Conservation (phyloP, 2,113 vertebrate species). For the Copsychus sechellarum region DNA sequence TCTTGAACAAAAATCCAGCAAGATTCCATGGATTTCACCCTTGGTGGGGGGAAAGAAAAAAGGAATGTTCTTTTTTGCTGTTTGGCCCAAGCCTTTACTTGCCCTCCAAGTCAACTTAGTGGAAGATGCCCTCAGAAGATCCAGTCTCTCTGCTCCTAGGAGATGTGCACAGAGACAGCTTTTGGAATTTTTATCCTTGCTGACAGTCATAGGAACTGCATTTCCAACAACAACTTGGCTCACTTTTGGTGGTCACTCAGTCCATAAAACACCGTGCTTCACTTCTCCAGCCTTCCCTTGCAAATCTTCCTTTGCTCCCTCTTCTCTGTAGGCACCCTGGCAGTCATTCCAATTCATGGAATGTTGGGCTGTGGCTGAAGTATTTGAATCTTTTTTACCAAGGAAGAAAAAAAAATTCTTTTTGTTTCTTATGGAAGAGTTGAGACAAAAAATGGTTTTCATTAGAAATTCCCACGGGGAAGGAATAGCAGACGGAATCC, state of each 20-base stretch:
- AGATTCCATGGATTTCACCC: not conserved
- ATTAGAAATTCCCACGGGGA: not conserved
- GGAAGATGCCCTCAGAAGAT: not conserved
- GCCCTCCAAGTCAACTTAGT: not conserved
- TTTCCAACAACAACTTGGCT: not conserved
- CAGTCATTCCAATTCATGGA: not conserved
- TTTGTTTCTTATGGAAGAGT: not conserved
- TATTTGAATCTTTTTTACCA: not conserved
- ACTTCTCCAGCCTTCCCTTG: not conserved
- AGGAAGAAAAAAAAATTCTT: not conserved
- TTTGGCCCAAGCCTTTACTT: not conserved
- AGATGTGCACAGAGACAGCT: not conserved
- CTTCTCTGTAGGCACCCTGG: not conserved
- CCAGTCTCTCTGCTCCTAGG: not conserved
- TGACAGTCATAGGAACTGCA: not conserved
- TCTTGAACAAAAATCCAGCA: not conserved
- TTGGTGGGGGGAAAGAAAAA: too few relatives aligned
- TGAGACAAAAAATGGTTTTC: conserved; percentile 3
- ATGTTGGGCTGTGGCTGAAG: not conserved
- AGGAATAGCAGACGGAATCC: not conserved
- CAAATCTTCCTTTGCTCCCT: not conserved
- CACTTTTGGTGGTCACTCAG: not conserved
- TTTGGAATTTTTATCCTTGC: not conserved
- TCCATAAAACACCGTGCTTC: not conserved
- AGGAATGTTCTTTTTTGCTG: not conserved